Conservation (phyloP, 2,888 invertebrate genomes). For the Melanargia galathea region DNA sequence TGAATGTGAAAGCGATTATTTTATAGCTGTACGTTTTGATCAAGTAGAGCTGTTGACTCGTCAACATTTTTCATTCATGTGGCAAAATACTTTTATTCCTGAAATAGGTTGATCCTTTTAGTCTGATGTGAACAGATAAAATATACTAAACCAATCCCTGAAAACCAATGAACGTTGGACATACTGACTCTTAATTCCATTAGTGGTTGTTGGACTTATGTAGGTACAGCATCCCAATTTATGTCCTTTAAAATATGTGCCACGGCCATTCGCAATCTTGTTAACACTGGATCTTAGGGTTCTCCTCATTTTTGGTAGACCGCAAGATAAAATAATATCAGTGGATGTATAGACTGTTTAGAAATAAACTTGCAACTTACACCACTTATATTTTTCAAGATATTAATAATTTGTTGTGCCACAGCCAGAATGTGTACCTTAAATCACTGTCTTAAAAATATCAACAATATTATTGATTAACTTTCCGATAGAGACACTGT, state of each 20-base stretch:
- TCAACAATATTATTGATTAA: background rate
- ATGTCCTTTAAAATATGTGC: too few species aligned
- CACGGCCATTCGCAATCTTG: too few species aligned
- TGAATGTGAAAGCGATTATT: background rate
- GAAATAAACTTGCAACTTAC: background rate
- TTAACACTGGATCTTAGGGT: too few species aligned
- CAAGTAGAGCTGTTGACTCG: background rate
- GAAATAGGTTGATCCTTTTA: background rate
- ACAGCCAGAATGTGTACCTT: background rate
- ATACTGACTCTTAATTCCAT: background rate
- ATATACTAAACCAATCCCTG: background rate
- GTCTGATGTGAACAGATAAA: background rate
- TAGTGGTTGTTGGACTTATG: background rate
- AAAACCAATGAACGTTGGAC: background rate
- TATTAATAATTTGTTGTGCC: background rate
- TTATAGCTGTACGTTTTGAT: background rate
- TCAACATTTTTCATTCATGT: background rate
- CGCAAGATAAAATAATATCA: background rate
- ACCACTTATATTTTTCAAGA: background rate
- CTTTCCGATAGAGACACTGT: background rate
- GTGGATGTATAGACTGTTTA: background rate
- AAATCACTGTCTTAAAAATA: background rate
- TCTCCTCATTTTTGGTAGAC: too few species aligned
- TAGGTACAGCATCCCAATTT: too few species aligned
- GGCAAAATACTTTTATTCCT: background rate